These are phyloP conservation scores for Brachionichthys hirsutus DNA, from an alignment of 2,113 vertebrate species.

Conservation along the genomic window DNA sequence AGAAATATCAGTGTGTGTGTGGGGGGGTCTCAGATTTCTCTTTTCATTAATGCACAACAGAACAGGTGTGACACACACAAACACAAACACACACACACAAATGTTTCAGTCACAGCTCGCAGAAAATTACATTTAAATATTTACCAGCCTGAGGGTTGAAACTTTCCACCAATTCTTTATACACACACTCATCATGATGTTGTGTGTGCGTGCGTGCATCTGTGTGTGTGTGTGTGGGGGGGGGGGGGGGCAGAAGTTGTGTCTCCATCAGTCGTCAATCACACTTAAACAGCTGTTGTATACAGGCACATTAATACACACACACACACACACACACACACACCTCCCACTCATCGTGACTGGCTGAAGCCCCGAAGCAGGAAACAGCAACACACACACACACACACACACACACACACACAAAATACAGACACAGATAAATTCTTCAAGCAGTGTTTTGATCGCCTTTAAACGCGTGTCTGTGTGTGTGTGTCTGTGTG, in stretches of 20 bases:
- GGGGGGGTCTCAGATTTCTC: background rate
- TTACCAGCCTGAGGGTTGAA: conserved; percentile 51
- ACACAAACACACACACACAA: background rate
- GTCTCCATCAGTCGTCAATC: too few relatives aligned
- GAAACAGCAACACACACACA: conserved; percentile 27
- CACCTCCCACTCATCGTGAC: conserved; percentile 52
- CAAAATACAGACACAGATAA: conserved; percentile 20
- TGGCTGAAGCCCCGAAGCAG: conserved; percentile 47
- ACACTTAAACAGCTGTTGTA: background rate
- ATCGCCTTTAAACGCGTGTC: conserved; percentile 53
- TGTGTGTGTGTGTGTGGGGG: conserved; percentile 17
- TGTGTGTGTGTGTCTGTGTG: conserved; percentile 12
- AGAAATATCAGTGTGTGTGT: background rate
- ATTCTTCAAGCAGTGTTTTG: conserved; percentile 54
- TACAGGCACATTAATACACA: conserved; percentile 22
- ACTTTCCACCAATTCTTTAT: conserved; percentile 33
- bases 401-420: conserved; percentile 13
- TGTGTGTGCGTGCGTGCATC: conserved; percentile 1
- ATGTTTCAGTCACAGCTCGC: conserved; percentile 6
- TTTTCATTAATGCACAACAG: conserved; percentile 10
- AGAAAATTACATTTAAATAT: conserved; percentile 64
- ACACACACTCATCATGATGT: conserved; percentile 2
- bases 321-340: conserved; percentile 58
- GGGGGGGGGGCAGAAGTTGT: background rate
- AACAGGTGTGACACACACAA: conserved; percentile 10